phyloP scores from a whole-genome alignment of 2,797 vertebrate species.

The Staurois parvus region DNA sequence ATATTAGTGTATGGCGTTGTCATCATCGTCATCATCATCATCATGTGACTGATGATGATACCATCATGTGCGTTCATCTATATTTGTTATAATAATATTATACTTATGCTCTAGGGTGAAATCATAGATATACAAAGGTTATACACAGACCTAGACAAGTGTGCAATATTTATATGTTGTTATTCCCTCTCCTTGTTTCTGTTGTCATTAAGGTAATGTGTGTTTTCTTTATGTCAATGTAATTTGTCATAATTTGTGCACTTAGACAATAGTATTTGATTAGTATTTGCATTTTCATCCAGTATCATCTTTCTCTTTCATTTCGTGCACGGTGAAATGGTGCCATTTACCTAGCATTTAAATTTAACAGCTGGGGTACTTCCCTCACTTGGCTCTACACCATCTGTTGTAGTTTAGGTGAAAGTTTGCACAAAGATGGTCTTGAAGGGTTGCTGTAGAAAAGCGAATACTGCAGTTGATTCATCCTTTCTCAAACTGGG shows the following conservation, averaged over 20 bases:
- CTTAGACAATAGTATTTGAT: slow-evolving; percentile 53
- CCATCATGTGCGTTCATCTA: too few species aligned
- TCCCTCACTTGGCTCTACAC: slow-evolving; percentile 25
- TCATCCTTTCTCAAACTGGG: not conserved
- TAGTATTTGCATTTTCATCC: slow-evolving; percentile 50
- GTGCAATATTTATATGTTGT: not conserved
- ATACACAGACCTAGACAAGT: not conserved
- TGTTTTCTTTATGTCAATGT: slow-evolving; percentile 48
- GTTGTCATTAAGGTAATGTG: slow-evolving; percentile 30
- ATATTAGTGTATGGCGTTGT: too few species aligned
- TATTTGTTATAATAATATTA: too few species aligned
- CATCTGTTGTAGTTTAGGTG: slow-evolving; percentile 55
- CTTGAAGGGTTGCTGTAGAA: slow-evolving; percentile 27
- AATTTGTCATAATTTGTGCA: slow-evolving; percentile 51
- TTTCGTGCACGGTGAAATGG: slow-evolving; percentile 33
- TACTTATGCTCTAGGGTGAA: not conserved
- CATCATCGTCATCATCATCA: too few species aligned
- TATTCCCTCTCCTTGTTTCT: not conserved
- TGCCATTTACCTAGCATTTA: slow-evolving; percentile 53
- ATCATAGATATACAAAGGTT: not conserved
- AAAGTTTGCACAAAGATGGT: slow-evolving; percentile 26
- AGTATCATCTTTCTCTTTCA: slow-evolving; percentile 52
- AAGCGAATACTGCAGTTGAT: too few species aligned
- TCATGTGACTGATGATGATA: too few species aligned
- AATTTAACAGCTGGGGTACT: slow-evolving; percentile 51